Percentiles rank a stretch among this genome's conserved stretches.
Conservation (phyloP, 92 coral and sea anemone species). For the Zoanthus sansibaricus region DNA sequence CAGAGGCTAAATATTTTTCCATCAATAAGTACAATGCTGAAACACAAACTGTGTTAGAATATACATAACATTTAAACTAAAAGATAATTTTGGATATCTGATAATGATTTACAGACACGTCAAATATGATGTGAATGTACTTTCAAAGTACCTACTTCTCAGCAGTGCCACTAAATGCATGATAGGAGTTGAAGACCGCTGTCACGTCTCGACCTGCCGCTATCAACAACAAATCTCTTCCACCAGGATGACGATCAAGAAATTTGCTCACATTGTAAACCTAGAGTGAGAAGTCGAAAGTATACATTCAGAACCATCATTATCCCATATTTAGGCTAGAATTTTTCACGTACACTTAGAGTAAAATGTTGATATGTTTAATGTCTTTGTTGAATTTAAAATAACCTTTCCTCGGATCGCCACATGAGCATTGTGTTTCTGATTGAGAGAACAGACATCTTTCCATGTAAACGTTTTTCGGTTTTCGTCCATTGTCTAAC, state of each 20-base stretch:
- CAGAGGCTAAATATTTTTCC: neutral
- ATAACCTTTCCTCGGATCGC: slow-evolving; percentile 87
- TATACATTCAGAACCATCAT: neutral
- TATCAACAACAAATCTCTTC: slow-evolving; percentile 79
- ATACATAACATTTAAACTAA: neutral
- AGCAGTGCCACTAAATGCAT: slow-evolving; percentile 73
- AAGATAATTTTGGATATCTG: neutral
- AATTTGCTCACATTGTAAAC: slow-evolving; percentile 89
- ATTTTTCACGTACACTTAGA: too few relatives aligned
- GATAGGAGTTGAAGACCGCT: slow-evolving; percentile 77
- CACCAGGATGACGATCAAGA: slow-evolving; percentile 90
- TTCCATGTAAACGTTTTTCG: slow-evolving; percentile 83
- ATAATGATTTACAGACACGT: neutral
- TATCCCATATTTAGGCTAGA: neutral
- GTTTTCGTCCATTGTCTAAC: slow-evolving; percentile 24
- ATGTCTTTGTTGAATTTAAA: neutral
- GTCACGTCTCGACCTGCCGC: slow-evolving; percentile 92
- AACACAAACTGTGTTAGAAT: neutral
- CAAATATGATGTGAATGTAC: neutral
- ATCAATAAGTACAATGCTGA: neutral
- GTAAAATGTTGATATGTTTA: too few relatives aligned
- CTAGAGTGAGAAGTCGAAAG: slow-evolving; percentile 27
- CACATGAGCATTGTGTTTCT: slow-evolving; percentile 74
- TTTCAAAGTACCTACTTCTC: slow-evolving; percentile 58
- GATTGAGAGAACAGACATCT: slow-evolving; percentile 73